These are phyloP conservation scores for Echiichthys vipera DNA, from an alignment of 2,797 vertebrate species.

Conservation along the genomic window DNA sequence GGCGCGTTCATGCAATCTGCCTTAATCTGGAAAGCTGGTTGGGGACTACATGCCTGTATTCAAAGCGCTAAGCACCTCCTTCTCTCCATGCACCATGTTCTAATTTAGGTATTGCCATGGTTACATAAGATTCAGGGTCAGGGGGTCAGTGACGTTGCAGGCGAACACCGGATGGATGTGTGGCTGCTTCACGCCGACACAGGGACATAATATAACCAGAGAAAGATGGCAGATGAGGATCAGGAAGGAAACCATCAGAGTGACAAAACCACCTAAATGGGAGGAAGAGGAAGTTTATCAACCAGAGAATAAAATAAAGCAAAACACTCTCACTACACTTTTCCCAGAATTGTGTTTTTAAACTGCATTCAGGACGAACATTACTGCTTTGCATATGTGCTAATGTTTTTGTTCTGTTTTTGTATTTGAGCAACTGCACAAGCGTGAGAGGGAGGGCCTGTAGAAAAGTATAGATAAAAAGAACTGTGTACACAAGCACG, in stretches of 20 bases:
- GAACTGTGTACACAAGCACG: neutral
- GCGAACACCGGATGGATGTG: conserved; percentile 65
- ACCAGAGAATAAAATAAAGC: conserved; percentile 42
- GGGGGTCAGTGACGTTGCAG: conserved; percentile 73
- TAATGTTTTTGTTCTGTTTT: neutral
- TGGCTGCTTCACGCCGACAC: conserved; percentile 41
- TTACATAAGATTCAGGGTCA: conserved; percentile 85
- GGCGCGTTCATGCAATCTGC: conserved; percentile 40
- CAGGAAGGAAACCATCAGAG: conserved; percentile 61
- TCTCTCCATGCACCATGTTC: conserved; percentile 74
- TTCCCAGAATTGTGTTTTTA: conserved; percentile 62
- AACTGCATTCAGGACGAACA: conserved; percentile 28
- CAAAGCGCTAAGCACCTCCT: conserved; percentile 68
- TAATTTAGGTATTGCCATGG: conserved; percentile 81
- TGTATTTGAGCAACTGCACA: neutral
- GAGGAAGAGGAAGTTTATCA: conserved; percentile 77
- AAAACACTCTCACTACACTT: conserved; percentile 29
- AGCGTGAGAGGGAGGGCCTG: neutral
- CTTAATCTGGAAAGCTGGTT: conserved; percentile 76
- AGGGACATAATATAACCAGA: conserved; percentile 46
- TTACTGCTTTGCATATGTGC: neutral
- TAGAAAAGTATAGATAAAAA: conserved; percentile 15
- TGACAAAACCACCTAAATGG: conserved; percentile 44
- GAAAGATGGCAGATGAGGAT: conserved; percentile 55
- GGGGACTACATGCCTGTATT: conserved; percentile 50